Evolutionary conservation across 2,888 invertebrate species (phyloP).

Genomic region (Drosophila paramelanica): DNA sequence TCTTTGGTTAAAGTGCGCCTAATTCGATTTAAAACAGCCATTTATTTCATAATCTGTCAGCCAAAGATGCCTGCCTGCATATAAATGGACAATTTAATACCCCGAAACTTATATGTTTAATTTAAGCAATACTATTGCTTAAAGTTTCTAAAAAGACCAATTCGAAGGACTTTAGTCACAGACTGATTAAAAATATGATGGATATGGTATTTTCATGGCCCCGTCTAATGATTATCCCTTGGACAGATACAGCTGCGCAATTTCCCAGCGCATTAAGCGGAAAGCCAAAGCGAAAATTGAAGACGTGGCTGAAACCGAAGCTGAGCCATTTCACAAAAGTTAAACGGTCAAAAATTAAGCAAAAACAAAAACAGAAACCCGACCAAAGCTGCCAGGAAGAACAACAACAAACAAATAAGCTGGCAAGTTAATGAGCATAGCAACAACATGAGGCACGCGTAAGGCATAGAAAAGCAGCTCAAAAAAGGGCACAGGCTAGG

Average conservation of each 20-base stretch:
- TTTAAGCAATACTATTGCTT: too few relatives aligned
- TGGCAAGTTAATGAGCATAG: constrained; percentile 69
- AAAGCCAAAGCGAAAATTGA: constrained; percentile 23
- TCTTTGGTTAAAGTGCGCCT: constrained; percentile 27
- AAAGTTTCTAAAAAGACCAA: too few relatives aligned
- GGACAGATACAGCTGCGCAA: constrained; percentile 52
- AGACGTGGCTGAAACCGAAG: constrained; percentile 4
- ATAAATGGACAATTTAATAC: too few relatives aligned
- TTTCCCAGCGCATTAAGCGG: constrained; percentile 67
- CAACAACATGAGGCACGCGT: constrained; percentile 34
- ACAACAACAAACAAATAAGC: constrained; percentile 52
- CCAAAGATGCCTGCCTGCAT: constrained; percentile 4
- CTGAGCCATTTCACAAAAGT: constrained; percentile 62
- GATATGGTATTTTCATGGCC: constrained; percentile 39
- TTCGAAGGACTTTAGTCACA: not conserved
- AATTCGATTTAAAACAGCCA: constrained; percentile 40
- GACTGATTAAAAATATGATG: constrained; percentile 61
- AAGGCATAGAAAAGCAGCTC: constrained; percentile 36
- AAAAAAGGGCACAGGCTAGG: constrained; percentile 21
- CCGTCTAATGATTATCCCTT: constrained; percentile 41
- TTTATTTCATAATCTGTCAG: constrained; percentile 5
- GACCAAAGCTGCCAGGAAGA: constrained; percentile 16
- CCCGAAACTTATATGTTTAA: too few relatives aligned
- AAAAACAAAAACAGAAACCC: constrained; percentile 42
- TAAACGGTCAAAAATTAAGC: constrained; percentile 73